Evolutionary conservation across 2,888 invertebrate genomes (phyloP), one percentile per base, ranked within the genome.

Genomic region (Synanthedon vespiformis): DNA sequence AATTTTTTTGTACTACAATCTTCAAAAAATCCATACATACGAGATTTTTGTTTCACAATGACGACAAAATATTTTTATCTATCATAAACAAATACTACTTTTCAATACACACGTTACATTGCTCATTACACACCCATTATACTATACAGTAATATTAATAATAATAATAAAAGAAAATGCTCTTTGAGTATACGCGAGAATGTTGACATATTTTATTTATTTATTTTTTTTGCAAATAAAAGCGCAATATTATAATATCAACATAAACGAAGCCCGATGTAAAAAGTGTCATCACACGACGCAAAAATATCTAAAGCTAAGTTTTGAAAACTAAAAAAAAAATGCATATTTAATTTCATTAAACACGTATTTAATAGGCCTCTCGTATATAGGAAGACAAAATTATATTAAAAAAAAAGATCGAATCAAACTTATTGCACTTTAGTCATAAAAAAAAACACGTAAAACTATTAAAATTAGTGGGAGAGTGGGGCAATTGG

Each of bases 371-470:
- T 13, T 55, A 16, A 61, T 68, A 68, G 67, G 65, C 68, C 68
- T 60, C 67, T 64, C 57, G 56, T 59, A 62, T 55, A 52, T 51
- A 65, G 72, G 72, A 73, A 73, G 72, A 72, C 72, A 64, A 67
- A 67, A 67, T 54, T 22, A 63, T 66, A 61, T 58, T 22, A 5
- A 22, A 56, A 60, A 59, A 55, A 58, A 56, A 10, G 1, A 8
- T 34, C 34, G 10, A 34, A 61, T 64, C 65, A 63, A 64, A 68
- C 63, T 63, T 65, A 70, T 69, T 69, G 69, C 67, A 68, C 69
- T 57, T 56, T 5, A 48, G 12, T 44, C 13, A 44, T 12, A 41
- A 44, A 44, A 44, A 6, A 44, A 4, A 44, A 44, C 13, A 44
- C 8, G 13, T 34, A 34, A 34, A 34, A 34, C 34, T 34, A 34